Percentiles rank a stretch among this genome's conserved stretches.
Evolutionary conservation across 2,888 invertebrate genomes (phyloP).

Genomic region (Conchocele bisecta): DNA sequence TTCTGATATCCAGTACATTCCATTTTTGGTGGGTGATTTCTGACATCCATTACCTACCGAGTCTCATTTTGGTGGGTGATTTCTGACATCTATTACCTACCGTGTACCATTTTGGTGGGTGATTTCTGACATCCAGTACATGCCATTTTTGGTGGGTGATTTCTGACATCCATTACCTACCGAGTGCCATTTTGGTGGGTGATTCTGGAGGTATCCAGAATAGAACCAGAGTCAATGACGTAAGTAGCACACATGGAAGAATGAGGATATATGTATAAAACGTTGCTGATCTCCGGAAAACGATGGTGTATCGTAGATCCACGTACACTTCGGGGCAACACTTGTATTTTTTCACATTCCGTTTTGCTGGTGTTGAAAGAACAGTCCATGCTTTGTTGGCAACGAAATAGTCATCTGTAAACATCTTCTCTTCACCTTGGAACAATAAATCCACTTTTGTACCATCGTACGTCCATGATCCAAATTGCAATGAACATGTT

Average conservation of each 20-base stretch:
- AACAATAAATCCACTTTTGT: constrained; percentile 76
- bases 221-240: constrained; percentile 82
- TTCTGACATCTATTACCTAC: no score
- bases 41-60: no score
- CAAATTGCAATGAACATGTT: constrained; percentile 81
- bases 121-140: no score
- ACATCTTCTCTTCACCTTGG: constrained; percentile 50
- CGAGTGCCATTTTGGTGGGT: constrained; percentile 82
- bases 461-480: constrained; percentile 82
- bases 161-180: constrained; percentile 77
- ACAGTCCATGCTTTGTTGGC: constrained; percentile 82
- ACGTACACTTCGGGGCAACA: constrained; percentile 80
- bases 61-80: no score
- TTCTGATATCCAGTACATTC: no score
- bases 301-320: constrained; percentile 79
- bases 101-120: no score
- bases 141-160: no score
- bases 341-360: constrained; percentile 71
- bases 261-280: constrained; percentile 83
- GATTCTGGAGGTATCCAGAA: constrained; percentile 84
- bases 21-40: no score
- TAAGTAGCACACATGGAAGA: constrained; percentile 83
- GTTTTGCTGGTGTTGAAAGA: constrained; percentile 73
- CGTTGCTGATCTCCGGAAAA: constrained; percentile 75
- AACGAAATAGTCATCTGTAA: constrained; percentile 77